These are phyloP conservation scores for Anguilla pacifica DNA, from an alignment of 2,797 vertebrate genomes.

Conservation along the genomic window DNA sequence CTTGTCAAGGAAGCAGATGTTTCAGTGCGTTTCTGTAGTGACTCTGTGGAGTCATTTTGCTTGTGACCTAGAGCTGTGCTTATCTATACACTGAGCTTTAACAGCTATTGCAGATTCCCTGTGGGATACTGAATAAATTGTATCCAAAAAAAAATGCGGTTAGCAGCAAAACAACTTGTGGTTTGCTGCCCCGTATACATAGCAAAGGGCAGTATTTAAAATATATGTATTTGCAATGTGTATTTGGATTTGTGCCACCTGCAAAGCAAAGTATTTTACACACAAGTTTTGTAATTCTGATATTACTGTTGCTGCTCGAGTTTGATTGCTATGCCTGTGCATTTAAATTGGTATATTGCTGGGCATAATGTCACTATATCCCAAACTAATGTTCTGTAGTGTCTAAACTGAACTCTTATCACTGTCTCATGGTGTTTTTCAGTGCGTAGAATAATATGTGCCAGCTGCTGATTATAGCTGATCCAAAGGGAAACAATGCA, in stretches of 20 bases:
- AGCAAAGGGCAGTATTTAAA: neutral
- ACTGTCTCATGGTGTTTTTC: neutral
- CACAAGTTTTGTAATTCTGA: neutral
- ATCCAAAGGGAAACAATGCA: neutral
- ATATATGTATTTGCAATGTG: neutral
- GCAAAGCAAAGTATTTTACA: neutral
- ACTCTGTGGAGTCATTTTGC: neutral
- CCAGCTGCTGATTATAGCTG: neutral
- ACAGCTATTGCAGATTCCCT: neutral
- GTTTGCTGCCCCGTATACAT: neutral
- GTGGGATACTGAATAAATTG: neutral
- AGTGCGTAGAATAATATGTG: neutral
- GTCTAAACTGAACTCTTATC: neutral
- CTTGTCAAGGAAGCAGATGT: neutral
- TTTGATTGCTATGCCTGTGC: neutral
- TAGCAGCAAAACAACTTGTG: neutral
- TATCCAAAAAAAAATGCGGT: neutral
- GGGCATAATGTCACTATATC: neutral
- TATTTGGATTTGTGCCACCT: neutral
- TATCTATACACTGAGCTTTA: neutral
- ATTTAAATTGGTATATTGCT: neutral
- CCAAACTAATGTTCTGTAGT: neutral
- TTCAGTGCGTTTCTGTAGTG: neutral
- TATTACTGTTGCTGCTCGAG: neutral
- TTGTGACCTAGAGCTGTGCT: neutral